A percentile compares a stretch with the other conserved stretches of the same genome.
These are phyloP conservation scores for Albula glossodonta DNA, from an alignment of 2,113 vertebrate genomes.

Conservation along the genomic window DNA sequence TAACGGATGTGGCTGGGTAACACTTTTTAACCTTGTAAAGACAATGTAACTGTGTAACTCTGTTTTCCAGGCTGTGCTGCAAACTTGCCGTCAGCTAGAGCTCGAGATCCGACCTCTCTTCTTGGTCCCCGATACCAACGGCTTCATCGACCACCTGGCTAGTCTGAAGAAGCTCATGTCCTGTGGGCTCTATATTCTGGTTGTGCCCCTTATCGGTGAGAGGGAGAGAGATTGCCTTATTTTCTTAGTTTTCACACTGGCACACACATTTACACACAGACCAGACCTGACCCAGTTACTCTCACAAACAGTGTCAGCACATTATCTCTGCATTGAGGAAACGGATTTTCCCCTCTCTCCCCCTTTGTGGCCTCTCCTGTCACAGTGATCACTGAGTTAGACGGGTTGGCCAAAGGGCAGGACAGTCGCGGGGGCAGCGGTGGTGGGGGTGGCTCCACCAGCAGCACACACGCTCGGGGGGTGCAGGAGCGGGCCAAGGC, in stretches of 20 bases:
- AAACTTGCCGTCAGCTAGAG: constrained; percentile 88
- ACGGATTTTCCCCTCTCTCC: neutral
- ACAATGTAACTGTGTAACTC: neutral
- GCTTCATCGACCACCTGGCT: constrained; percentile 93
- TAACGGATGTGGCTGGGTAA: neutral
- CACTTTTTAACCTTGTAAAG: neutral
- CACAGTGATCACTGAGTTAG: constrained; percentile 94
- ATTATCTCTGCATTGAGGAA: neutral
- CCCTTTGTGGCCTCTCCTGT: constrained; percentile 30
- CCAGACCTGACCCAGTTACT: too few relatives aligned
- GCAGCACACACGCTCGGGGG: constrained; percentile 76
- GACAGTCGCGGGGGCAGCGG: constrained; percentile 73
- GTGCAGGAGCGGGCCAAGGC: constrained; percentile 90
- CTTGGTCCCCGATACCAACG: constrained; percentile 94
- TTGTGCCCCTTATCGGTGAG: constrained; percentile 97
- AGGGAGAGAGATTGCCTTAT: neutral
- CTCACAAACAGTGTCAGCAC: neutral
- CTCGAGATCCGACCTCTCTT: constrained; percentile 92
- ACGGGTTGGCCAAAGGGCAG: constrained; percentile 93
- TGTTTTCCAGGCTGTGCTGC: constrained; percentile 83
- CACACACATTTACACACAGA: neutral
- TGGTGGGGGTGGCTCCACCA: constrained; percentile 37
- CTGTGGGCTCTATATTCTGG: constrained; percentile 88
- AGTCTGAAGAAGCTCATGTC: constrained; percentile 81
- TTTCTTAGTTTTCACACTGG: constrained; percentile 60